Percentiles rank a stretch among this genome's conserved stretches.
phyloP scores from a whole-genome alignment of 2,888 invertebrate genomes.

The Drosophila testacea region DNA sequence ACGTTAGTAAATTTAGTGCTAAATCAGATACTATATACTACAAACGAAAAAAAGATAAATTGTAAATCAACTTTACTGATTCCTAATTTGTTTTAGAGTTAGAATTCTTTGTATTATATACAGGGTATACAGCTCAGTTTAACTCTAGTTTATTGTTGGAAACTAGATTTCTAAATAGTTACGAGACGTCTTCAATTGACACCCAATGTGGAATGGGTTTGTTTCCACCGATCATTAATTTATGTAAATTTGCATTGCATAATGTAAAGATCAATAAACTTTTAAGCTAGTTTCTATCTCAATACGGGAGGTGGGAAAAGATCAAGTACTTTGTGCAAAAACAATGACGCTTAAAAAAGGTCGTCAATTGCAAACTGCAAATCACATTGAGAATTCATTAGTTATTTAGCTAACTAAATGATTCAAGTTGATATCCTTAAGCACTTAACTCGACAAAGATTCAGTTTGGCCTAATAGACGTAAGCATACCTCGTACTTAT shows the following conservation, averaged over 20 bases:
- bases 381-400: slow-evolving; percentile 31
- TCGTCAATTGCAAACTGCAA: background rate
- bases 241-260: slow-evolving; percentile 40
- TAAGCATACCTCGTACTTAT: background rate
- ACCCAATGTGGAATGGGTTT: slow-evolving; percentile 1
- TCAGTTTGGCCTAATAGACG: background rate
- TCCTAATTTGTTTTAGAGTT: too few species aligned
- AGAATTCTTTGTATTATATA: background rate
- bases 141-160: background rate
- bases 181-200: background rate
- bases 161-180: background rate
- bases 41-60: background rate
- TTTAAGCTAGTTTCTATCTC: slow-evolving; percentile 8
- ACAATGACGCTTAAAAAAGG: slow-evolving; percentile 6
- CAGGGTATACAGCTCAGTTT: background rate
- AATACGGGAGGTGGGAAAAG: slow-evolving; percentile 1
- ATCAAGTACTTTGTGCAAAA: slow-evolving; percentile 14
- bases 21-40: background rate
- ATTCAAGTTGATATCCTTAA: slow-evolving; percentile 20
- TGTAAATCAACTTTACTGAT: too few species aligned
- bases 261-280: slow-evolving; percentile 62
- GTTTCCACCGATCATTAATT: slow-evolving; percentile 23
- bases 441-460: background rate
- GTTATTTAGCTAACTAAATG: slow-evolving; percentile 9
- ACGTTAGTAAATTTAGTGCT: background rate